Conservation (phyloP, 2,797 vertebrate species). For the Ceyx erithaca region DNA sequence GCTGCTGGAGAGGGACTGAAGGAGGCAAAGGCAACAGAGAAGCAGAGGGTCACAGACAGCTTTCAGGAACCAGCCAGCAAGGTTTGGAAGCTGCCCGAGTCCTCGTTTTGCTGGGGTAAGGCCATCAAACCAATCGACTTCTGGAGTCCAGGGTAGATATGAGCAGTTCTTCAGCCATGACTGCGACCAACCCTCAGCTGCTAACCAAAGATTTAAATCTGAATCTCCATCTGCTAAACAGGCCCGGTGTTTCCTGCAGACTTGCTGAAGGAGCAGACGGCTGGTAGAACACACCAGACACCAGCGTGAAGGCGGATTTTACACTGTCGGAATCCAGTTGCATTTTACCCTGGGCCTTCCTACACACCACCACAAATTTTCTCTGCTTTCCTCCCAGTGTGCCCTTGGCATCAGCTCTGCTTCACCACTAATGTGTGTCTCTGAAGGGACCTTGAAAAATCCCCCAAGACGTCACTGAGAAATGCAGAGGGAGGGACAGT, state of each 20-base stretch:
- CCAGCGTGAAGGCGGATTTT: not conserved
- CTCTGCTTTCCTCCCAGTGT: not conserved
- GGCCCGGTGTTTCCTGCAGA: not conserved
- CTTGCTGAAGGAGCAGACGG: constrained; percentile 5
- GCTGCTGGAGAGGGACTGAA: not conserved
- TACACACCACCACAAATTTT: not conserved
- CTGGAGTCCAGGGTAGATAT: rapidly evolving
- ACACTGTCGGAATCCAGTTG: constrained; percentile 16
- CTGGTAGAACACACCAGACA: constrained; percentile 25
- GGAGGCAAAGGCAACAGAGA: not conserved
- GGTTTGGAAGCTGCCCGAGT: not conserved
- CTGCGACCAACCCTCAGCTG: not conserved
- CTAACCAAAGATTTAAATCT: not conserved
- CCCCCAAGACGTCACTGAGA: rapidly evolving
- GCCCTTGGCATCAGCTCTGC: not conserved
- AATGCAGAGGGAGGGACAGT: not conserved
- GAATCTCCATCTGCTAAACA: not conserved
- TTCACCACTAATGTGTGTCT: not conserved
- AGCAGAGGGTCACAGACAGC: not conserved
- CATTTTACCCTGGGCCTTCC: constrained; percentile 1
- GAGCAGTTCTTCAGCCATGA: not conserved
- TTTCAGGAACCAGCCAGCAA: rapidly evolving
- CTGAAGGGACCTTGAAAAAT: not conserved
- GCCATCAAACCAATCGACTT: not conserved
- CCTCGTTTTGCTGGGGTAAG: not conserved